phyloP scores from a whole-genome alignment of 2,888 invertebrate species.

The Cotesia congregata region DNA sequence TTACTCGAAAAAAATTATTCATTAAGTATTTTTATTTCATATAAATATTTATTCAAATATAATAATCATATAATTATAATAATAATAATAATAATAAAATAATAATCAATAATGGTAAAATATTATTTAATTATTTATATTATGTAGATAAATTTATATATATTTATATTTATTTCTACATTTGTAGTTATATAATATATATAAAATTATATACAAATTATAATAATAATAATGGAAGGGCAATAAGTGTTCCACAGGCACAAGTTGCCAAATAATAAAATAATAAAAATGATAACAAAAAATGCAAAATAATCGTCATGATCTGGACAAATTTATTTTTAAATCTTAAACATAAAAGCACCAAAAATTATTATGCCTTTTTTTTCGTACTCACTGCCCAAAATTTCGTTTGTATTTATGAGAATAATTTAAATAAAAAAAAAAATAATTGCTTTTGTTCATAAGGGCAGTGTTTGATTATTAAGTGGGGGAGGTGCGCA shows the following conservation, averaged over 20 bases:
- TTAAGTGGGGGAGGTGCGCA: conserved; percentile 64
- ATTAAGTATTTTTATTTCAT: conserved; percentile 46
- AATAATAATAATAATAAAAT: conserved; percentile 50
- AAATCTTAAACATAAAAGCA: conserved; percentile 48
- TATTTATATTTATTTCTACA: not conserved
- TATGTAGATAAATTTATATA: conserved; percentile 50
- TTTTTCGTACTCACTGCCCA: conserved; percentile 52
- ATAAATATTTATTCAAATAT: conserved; percentile 55
- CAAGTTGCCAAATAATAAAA: conserved; percentile 66
- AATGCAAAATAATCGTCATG: conserved; percentile 55
- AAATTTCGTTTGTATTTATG: conserved; percentile 38
- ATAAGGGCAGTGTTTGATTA: conserved; percentile 46
- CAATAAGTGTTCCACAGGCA: conserved; percentile 70
- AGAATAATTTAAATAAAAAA: not conserved
- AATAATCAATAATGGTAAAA: conserved; percentile 1
- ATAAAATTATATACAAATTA: conserved; percentile 53
- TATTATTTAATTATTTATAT: conserved; percentile 47
- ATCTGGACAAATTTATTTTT: conserved; percentile 54
- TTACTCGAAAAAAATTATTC: conserved; percentile 57
- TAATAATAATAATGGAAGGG: conserved; percentile 59
- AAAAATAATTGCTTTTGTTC: conserved; percentile 23
- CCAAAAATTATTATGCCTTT: conserved; percentile 46
- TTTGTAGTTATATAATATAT: conserved; percentile 19
- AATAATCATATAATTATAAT: conserved; percentile 51
- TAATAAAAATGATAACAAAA: conserved; percentile 50